Evolutionary conservation across 2,888 invertebrate genomes (phyloP), one percentile per base, ranked within the genome.

Genomic region (Xanthorhoe designata): DNA sequence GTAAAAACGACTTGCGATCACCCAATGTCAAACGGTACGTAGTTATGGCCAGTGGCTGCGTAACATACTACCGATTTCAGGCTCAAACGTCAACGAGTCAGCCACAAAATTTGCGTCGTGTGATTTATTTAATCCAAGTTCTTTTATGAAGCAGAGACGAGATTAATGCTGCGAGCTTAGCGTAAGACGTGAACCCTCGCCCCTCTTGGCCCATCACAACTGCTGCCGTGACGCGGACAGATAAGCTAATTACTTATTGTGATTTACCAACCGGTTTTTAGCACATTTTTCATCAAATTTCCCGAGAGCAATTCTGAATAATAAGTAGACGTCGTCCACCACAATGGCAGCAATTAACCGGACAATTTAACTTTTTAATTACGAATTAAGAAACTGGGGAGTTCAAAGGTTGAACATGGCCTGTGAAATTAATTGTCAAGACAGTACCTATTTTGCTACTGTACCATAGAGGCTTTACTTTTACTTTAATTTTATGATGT

Each of bases 361-460:
- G 88, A 90, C 88, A 89, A 91, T 91, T 92, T 90, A 90, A 90
- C 90, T 89, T 91, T 91, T 90, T 88, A 90, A 91, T 92, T 91
- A 86, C 85, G 86, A 88, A 87, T 90, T 88, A 89, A 89, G 89
- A 87, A 87, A 86, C 82, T 83, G 81, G 80, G 78, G 82, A 86
- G 86, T 85, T 83, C 86, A 86, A 88, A 90, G 89, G 88, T 89
- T 86, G 85, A 82, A 83, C 85, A 83, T 80, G 80, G 80, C 75
- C 81, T 75, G 77, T 75, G 79, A 80, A 85, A 85, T 86, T 86
- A 86, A 88, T 87, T 84, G 66, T 77, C 57, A 68, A 61, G 68
- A 57, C 55, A 35, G 57, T 24, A n/a, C n/a, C n/a, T n/a, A 66
- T 71, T 70, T 58, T 63, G 55, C 64, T 60, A 17, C 54, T 62